Evolutionary conservation across 2,113 vertebrate genomes (phyloP).

Genomic region (Polypterus senegalus): DNA sequence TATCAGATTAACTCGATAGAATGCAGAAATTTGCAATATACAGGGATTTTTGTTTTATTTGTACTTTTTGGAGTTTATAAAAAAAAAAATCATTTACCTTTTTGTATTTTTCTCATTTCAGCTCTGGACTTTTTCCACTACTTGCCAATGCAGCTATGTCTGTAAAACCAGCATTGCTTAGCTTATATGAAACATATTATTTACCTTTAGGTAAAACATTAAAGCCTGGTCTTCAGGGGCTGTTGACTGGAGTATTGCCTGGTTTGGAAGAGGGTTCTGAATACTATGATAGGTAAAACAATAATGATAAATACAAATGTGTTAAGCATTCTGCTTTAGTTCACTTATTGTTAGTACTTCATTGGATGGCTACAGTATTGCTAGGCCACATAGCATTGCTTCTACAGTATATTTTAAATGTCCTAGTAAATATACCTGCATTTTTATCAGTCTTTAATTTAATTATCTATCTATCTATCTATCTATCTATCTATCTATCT

Average conservation of each 20-base stretch:
- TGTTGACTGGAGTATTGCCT: slow-evolving; percentile 87
- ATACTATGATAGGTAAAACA: slow-evolving; percentile 85
- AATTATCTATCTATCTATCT: too few species aligned
- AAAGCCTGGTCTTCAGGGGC: slow-evolving; percentile 88
- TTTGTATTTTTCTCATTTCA: slow-evolving; percentile 32
- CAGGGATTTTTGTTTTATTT: not conserved
- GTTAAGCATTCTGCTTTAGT: too few species aligned
- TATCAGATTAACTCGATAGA: too few species aligned
- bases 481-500: too few species aligned
- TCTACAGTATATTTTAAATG: too few species aligned
- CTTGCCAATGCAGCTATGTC: slow-evolving; percentile 98
- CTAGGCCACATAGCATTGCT: too few species aligned
- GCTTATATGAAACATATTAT: slow-evolving; percentile 93
- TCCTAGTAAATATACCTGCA: too few species aligned
- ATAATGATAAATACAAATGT: too few species aligned
- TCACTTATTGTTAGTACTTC: too few species aligned
- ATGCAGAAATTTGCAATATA: too few species aligned
- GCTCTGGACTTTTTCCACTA: slow-evolving; percentile 91
- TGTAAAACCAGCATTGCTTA: slow-evolving; percentile 85
- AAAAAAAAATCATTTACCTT: not conserved
- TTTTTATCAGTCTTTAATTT: too few species aligned
- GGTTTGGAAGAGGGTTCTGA: slow-evolving; percentile 95
- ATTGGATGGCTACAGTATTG: too few species aligned
- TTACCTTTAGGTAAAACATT: slow-evolving; percentile 89
- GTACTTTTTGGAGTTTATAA: not conserved